Conservation (phyloP, 2,113 vertebrate species). For the Cyanistes caeruleus region DNA sequence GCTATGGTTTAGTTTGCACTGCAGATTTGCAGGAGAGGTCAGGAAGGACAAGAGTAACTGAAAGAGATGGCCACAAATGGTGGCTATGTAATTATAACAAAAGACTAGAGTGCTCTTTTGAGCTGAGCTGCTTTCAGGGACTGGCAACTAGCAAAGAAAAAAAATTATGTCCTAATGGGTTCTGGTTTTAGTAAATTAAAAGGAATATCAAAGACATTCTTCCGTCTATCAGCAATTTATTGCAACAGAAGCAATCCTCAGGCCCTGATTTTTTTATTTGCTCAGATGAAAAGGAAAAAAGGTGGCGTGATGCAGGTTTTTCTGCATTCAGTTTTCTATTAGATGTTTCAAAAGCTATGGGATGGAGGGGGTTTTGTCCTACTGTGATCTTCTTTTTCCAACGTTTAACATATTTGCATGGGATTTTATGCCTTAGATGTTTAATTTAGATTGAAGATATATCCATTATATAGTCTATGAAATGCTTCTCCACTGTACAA, state of each 20-base stretch:
- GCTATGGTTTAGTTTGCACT: neutral
- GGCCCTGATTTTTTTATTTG: neutral
- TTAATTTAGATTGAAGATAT: neutral
- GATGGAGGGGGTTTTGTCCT: neutral
- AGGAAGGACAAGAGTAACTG: neutral
- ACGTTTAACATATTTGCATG: neutral
- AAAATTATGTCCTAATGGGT: neutral
- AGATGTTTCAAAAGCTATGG: neutral
- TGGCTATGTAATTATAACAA: neutral
- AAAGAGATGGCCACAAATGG: neutral
- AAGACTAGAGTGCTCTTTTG: neutral
- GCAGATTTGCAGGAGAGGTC: neutral
- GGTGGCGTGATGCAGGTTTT: neutral
- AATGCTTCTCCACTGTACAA: neutral
- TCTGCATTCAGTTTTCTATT: neutral
- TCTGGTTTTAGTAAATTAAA: neutral
- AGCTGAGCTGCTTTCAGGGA: neutral
- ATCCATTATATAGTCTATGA: neutral
- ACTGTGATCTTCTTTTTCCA: neutral
- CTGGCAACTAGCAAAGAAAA: neutral
- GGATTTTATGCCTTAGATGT: neutral
- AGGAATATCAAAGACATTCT: neutral
- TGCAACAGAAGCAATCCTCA: neutral
- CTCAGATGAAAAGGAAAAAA: neutral
- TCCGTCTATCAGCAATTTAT: neutral